phyloP scores from a whole-genome alignment of 1,140 invertebrate genomes.

The Scaptomyza hsui region DNA sequence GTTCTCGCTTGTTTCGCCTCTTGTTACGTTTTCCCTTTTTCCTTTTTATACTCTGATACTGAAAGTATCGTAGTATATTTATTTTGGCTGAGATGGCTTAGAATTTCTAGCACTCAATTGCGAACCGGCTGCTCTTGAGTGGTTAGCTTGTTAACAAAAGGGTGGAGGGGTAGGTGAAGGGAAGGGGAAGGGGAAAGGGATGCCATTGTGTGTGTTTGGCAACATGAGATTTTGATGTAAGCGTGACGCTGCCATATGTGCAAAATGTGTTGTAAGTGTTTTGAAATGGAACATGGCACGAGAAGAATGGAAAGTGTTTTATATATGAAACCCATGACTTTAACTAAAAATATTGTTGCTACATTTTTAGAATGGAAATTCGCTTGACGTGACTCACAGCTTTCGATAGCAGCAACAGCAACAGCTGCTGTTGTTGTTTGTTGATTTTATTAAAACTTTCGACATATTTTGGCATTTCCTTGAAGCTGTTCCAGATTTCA shows the following conservation, averaged over 20 bases:
- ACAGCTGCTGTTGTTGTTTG: conserved; percentile 7
- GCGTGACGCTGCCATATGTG: conserved; percentile 54
- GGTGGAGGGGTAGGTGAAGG: background rate
- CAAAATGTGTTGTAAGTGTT: conserved; percentile 25
- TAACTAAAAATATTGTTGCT: conserved; percentile 18
- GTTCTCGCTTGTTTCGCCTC: conserved; percentile 1
- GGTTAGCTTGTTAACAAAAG: conserved; percentile 5
- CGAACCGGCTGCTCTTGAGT: conserved; percentile 38
- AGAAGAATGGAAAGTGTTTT: background rate
- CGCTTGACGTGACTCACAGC: conserved; percentile 9
- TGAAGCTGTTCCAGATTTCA: background rate
- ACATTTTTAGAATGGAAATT: background rate
- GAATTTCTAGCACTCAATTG: conserved; percentile 42
- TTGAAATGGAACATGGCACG: conserved; percentile 11
- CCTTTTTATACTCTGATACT: conserved; percentile 23
- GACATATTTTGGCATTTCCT: background rate
- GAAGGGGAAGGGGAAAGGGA: conserved; percentile 18
- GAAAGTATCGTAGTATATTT: too few species aligned
- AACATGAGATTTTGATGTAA: conserved; percentile 65
- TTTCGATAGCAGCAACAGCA: background rate
- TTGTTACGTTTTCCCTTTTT: conserved; percentile 5
- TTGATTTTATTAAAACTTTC: conserved; percentile 8
- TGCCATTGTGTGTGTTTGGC: conserved; percentile 47
- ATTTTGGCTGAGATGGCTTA: conserved; percentile 26
- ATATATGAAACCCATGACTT: background rate